Evolutionary conservation across 2,888 invertebrate species (phyloP).

Genomic region (Drosophila fulvimacula): DNA sequence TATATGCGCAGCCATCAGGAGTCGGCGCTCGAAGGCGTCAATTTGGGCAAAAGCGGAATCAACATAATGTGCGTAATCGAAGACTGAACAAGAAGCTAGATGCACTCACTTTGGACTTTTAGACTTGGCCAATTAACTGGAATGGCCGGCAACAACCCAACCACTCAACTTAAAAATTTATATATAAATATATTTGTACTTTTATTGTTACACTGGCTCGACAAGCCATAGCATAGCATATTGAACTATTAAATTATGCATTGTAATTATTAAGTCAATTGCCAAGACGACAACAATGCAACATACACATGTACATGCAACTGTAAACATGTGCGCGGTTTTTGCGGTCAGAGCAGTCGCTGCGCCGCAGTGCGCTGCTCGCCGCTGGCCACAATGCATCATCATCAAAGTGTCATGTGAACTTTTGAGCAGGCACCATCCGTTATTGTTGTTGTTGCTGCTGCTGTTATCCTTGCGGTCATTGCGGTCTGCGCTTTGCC

Average conservation of each 20-base stretch:
- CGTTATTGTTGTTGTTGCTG: slow-evolving; percentile 22
- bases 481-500: slow-evolving; percentile 65
- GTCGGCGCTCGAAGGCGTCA: slow-evolving; percentile 91
- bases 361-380: slow-evolving; percentile 2
- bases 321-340: slow-evolving; percentile 59
- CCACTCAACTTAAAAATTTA: slow-evolving; percentile 10
- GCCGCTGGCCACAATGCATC: slow-evolving; percentile 46
- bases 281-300: slow-evolving; percentile 30
- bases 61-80: slow-evolving; percentile 94
- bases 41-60: slow-evolving; percentile 91
- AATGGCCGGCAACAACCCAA: slow-evolving; percentile 25
- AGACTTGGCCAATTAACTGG: slow-evolving; percentile 24
- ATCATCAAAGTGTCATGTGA: slow-evolving; percentile 55
- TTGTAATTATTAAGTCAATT: slow-evolving; percentile 69
- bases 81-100: slow-evolving; percentile 73
- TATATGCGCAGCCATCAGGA: slow-evolving; percentile 90
- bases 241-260: slow-evolving; percentile 70
- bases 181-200: slow-evolving; percentile 11
- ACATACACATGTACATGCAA: slow-evolving; percentile 27
- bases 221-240: slow-evolving; percentile 8
- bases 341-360: slow-evolving; percentile 50
- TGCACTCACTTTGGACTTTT: background rate
- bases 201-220: slow-evolving; percentile 17
- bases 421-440: slow-evolving; percentile 44
- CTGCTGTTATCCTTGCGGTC: slow-evolving; percentile 54